Evolutionary conservation across 2,888 invertebrate genomes (phyloP).

Genomic region (Amphipyra tragopoginis): DNA sequence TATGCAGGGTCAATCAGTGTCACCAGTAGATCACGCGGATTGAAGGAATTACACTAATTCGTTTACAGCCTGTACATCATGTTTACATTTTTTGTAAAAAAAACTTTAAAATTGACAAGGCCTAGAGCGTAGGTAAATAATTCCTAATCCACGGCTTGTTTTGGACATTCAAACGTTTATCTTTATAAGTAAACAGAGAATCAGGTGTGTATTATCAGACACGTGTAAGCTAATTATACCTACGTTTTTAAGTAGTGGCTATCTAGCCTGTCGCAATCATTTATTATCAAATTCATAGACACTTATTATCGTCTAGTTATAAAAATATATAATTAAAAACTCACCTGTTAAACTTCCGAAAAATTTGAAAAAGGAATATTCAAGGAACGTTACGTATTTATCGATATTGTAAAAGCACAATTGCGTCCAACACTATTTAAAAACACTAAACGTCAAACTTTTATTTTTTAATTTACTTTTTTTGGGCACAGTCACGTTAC

Average conservation of each 20-base stretch:
- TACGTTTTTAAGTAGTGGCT: neutral
- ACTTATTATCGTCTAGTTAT: too few species aligned
- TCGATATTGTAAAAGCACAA: constrained; percentile 9
- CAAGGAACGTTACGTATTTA: neutral
- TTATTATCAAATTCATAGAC: neutral
- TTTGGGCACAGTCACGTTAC: constrained; percentile 18
- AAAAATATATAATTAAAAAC: constrained; percentile 9
- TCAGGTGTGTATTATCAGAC: constrained; percentile 22
- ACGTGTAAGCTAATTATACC: neutral
- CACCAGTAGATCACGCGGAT: too few species aligned
- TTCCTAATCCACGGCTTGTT: constrained; percentile 17
- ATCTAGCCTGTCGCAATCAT: neutral
- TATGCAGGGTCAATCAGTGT: too few species aligned
- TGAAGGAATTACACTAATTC: too few species aligned
- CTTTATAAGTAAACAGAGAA: constrained; percentile 15
- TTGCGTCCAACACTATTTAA: constrained; percentile 17
- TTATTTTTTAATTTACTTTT: constrained; percentile 9
- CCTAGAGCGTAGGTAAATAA: constrained; percentile 6
- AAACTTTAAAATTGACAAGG: neutral
- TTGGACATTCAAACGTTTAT: constrained; percentile 17
- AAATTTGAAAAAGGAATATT: constrained; percentile 9
- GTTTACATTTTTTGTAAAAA: neutral
- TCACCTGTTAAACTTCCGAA: constrained; percentile 33
- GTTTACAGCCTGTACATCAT: too few species aligned
- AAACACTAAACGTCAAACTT: constrained; percentile 5